phyloP scores from a whole-genome alignment of 2,113 vertebrate species.

The Empidonax traillii region DNA sequence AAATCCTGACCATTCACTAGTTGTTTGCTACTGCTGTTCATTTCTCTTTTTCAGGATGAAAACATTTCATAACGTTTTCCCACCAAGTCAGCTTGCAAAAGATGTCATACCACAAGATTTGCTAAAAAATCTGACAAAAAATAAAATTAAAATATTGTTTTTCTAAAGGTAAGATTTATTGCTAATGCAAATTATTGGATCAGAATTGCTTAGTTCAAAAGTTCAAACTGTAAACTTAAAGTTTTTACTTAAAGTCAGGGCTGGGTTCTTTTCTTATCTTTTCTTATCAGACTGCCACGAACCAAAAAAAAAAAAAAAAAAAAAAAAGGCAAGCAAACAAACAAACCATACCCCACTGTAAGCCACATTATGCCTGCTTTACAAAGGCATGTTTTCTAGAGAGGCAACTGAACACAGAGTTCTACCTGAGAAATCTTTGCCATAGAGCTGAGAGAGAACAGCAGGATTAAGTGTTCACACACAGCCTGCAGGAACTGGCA shows the following conservation, averaged over 20 bases:
- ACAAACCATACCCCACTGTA: not conserved
- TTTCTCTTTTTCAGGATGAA: not conserved
- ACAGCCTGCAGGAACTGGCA: not conserved
- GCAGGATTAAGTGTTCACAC: not conserved
- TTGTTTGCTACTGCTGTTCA: not conserved
- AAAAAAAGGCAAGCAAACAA: not conserved
- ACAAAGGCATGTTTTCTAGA: not conserved
- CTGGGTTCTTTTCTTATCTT: not conserved
- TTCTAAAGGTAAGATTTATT: not conserved
- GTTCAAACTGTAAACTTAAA: not conserved
- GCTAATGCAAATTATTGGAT: not conserved
- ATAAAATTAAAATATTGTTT: not conserved
- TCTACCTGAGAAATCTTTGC: not conserved
- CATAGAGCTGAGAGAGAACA: not conserved
- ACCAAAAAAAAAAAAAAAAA: accelerated
- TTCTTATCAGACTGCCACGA: not conserved
- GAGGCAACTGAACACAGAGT: not conserved
- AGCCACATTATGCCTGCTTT: not conserved
- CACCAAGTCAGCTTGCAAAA: not conserved
- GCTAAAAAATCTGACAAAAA: not conserved
- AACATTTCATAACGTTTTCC: not conserved
- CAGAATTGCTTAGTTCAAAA: not conserved
- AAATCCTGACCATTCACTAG: not conserved
- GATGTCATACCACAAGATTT: not conserved
- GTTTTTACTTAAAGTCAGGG: not conserved